Evolutionary conservation across 2,797 vertebrate genomes (phyloP).

Genomic region (Parambassis ranga): DNA sequence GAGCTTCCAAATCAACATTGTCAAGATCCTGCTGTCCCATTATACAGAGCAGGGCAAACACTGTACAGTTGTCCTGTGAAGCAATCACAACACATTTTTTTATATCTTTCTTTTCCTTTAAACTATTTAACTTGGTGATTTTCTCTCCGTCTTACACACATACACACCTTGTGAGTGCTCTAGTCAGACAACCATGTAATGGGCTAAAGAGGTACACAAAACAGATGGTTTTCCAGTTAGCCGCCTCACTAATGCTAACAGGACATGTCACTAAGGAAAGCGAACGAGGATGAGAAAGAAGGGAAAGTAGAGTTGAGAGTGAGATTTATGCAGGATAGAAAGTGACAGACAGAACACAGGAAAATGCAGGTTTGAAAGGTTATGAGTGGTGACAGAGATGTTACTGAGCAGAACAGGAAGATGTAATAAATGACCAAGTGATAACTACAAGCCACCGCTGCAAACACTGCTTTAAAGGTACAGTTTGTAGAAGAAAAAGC

Average conservation of each 20-base stretch:
- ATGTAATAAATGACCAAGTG: neutral
- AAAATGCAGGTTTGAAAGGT: constrained; percentile 11
- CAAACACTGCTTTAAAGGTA: neutral
- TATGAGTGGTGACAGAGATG: constrained; percentile 4
- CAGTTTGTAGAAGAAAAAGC: too few relatives aligned
- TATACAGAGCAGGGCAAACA: constrained; percentile 61
- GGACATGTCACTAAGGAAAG: constrained; percentile 52
- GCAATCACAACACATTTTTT: constrained; percentile 34
- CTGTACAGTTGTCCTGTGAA: constrained; percentile 20
- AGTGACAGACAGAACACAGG: neutral
- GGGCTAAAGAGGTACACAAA: constrained; percentile 67
- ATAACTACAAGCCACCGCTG: neutral
- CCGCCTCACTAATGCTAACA: constrained; percentile 67
- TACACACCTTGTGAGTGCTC: constrained; percentile 37
- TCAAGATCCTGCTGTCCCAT: constrained; percentile 74
- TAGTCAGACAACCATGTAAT: constrained; percentile 66
- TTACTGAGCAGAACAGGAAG: neutral
- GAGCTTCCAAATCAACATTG: constrained; percentile 72
- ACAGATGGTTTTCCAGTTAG: constrained; percentile 71
- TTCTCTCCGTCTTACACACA: neutral
- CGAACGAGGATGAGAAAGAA: constrained; percentile 26
- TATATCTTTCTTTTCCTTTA: constrained; percentile 7
- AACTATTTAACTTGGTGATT: constrained; percentile 3
- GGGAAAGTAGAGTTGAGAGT: neutral
- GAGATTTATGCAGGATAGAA: constrained; percentile 12